A percentile compares a stretch with the other conserved stretches of the same genome.
Evolutionary conservation across 2,113 vertebrate genomes (phyloP).

Genomic region (Varanus salvator): DNA sequence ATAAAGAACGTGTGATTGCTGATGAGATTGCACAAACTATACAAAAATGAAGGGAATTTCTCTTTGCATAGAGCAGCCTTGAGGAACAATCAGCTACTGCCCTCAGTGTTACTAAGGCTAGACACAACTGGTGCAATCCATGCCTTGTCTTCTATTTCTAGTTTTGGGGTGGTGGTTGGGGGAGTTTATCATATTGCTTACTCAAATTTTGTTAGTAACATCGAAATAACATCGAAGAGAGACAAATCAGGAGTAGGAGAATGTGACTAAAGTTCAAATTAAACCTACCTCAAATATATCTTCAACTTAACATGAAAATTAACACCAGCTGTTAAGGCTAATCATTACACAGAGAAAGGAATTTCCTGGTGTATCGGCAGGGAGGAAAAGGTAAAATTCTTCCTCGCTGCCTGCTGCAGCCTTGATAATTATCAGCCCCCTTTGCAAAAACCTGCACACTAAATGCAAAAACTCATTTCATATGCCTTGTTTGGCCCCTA

Average conservation of each 20-base stretch:
- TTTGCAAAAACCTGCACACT: background rate
- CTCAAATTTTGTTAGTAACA: background rate
- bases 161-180: background rate
- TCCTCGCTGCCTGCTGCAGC: background rate
- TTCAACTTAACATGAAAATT: background rate
- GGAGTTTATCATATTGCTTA: background rate
- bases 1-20: background rate
- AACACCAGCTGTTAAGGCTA: background rate
- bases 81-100: background rate
- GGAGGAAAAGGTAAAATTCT: background rate
- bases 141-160: background rate
- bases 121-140: background rate
- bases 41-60: background rate
- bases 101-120: too few species aligned
- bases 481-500: background rate
- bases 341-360: background rate
- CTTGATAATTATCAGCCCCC: background rate
- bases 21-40: background rate
- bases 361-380: background rate
- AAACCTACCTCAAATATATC: background rate
- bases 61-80: background rate
- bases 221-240: background rate
- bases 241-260: background rate
- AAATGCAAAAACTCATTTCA: background rate
- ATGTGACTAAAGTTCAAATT: background rate